phyloP scores from a whole-genome alignment of 2,113 vertebrate species.

The Sylvia atricapilla region DNA sequence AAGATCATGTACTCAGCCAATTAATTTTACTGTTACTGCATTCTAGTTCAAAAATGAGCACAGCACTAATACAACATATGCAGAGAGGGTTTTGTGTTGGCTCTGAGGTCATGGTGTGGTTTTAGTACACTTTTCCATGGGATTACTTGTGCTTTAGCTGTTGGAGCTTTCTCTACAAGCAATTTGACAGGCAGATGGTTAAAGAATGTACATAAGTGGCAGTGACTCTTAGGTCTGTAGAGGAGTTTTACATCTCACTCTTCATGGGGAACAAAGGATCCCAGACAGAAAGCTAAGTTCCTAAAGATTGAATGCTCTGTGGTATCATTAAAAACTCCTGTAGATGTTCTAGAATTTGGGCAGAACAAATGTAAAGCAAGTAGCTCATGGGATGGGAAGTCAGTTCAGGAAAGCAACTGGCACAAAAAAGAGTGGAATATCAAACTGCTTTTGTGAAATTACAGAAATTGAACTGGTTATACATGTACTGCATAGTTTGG shows the following conservation, averaged over 20 bases:
- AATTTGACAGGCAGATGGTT: background rate
- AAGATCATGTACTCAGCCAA: background rate
- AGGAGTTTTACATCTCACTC: background rate
- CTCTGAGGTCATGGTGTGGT: background rate
- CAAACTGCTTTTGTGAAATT: background rate
- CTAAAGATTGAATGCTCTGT: background rate
- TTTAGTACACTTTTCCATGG: background rate
- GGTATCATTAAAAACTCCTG: background rate
- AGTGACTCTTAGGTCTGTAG: background rate
- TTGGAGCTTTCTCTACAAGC: background rate
- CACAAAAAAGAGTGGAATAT: background rate
- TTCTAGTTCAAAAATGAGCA: background rate
- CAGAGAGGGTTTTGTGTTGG: background rate
- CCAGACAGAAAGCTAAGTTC: background rate
- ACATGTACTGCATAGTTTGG: background rate
- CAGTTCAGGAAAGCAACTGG: background rate
- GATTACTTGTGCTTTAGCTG: background rate
- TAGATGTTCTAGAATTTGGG: background rate
- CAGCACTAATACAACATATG: background rate
- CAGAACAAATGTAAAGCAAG: background rate
- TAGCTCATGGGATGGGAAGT: background rate
- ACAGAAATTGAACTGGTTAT: background rate
- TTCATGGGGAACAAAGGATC: background rate
- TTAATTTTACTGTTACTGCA: background rate
- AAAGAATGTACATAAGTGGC: background rate